phyloP scores from a whole-genome alignment of 2,888 invertebrate species.

The Herminia tarsipennalis region DNA sequence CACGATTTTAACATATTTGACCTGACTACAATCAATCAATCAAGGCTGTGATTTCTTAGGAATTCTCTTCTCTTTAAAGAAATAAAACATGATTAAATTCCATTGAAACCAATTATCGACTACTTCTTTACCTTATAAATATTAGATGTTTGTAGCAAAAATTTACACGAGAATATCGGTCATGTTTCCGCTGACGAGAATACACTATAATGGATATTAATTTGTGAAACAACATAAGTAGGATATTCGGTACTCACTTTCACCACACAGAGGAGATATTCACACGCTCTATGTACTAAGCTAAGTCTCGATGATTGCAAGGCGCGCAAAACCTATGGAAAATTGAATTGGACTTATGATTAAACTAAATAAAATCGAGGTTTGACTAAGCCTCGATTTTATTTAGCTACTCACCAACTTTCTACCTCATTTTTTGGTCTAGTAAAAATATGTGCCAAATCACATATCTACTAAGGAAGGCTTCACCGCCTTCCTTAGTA shows the following conservation, averaged over 20 bases:
- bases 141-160: conserved; percentile 10
- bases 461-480: no score
- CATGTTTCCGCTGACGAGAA: conserved; percentile 18
- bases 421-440: no score
- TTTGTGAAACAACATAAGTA: conserved; percentile 21
- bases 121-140: not conserved
- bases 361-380: not conserved
- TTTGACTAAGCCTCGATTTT: no score
- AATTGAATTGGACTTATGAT: not conserved
- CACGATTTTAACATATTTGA: not conserved
- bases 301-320: conserved; percentile 5
- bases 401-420: no score
- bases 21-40: no score
- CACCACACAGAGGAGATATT: conserved; percentile 15
- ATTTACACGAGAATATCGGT: conserved; percentile 20
- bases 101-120: no score
- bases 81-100: no score
- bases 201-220: conserved; percentile 19
- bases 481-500: no score
- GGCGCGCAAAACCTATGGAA: conserved; percentile 1
- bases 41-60: no score
- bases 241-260: conserved; percentile 15
- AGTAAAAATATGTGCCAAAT: no score
- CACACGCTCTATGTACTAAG: conserved; percentile 18
- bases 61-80: no score